A percentile compares a stretch with the other conserved stretches of the same genome.
Evolutionary conservation across 2,888 invertebrate genomes (phyloP).

Genomic region (Eustalomyia histrio): DNA sequence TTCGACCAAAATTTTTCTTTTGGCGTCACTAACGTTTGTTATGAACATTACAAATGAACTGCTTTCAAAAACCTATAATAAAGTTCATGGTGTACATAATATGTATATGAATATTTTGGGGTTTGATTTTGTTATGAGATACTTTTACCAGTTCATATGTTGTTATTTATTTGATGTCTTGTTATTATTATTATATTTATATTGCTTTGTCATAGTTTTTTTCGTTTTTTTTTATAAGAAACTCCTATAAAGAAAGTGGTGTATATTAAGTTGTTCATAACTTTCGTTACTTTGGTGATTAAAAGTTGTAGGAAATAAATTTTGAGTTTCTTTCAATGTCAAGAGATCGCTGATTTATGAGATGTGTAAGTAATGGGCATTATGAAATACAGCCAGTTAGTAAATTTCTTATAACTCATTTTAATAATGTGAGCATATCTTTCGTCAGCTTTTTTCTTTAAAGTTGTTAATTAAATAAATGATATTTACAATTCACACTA

Average conservation of each 20-base stretch:
- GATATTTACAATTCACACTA: too few relatives aligned
- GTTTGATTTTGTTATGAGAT: slow-evolving; percentile 23
- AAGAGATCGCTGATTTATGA: too few relatives aligned
- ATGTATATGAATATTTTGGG: slow-evolving; percentile 9
- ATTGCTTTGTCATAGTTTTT: slow-evolving; percentile 33
- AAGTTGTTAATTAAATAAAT: too few relatives aligned
- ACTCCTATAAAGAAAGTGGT: background rate
- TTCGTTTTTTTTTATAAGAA: background rate
- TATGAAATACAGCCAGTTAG: too few relatives aligned
- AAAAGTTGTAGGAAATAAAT: too few relatives aligned
- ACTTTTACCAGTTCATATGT: slow-evolving; percentile 41
- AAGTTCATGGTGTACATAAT: slow-evolving; percentile 4
- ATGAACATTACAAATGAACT: slow-evolving; percentile 35
- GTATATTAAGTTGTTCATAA: background rate
- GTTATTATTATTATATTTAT: slow-evolving; percentile 43
- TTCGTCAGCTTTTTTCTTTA: too few relatives aligned
- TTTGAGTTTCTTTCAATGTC: too few relatives aligned
- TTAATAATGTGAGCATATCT: too few relatives aligned
- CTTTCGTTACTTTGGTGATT: too few relatives aligned
- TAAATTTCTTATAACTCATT: too few relatives aligned
- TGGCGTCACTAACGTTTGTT: slow-evolving; percentile 21
- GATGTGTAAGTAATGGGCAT: too few relatives aligned
- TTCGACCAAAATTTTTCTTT: background rate
- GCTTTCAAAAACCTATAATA: slow-evolving; percentile 33
- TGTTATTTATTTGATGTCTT: slow-evolving; percentile 32